Conservation (phyloP, 2,113 vertebrate genomes). For the Lota lota region DNA sequence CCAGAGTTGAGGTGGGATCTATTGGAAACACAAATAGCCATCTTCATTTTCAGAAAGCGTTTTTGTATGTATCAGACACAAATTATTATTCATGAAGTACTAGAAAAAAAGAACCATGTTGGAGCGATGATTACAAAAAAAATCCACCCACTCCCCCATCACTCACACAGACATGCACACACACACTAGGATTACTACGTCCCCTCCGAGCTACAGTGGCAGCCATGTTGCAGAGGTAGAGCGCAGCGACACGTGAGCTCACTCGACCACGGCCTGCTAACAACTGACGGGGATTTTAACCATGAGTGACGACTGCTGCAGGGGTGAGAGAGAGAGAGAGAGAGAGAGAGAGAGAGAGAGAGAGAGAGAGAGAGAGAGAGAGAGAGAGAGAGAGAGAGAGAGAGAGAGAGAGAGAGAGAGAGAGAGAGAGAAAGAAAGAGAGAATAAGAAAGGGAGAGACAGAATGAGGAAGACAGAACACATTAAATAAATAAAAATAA, state of each 20-base stretch:
- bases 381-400: not conserved
- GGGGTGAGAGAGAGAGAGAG: not conserved
- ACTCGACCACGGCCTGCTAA: slow-evolving; percentile 6
- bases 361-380: not conserved
- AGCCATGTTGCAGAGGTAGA: slow-evolving; percentile 5
- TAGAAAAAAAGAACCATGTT: too few species aligned
- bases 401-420: not conserved
- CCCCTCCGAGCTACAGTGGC: not conserved
- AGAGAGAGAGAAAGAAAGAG: not conserved
- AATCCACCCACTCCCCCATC: too few species aligned
- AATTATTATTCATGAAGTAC: too few species aligned
- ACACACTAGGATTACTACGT: too few species aligned
- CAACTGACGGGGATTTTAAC: slow-evolving; percentile 33
- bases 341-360: not conserved
- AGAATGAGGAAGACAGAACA: too few species aligned
- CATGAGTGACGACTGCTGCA: slow-evolving; percentile 30
- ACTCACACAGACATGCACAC: too few species aligned
- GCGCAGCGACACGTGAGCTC: slow-evolving; percentile 13
- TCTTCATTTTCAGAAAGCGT: too few species aligned
- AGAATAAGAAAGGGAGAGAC: not conserved
- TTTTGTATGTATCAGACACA: too few species aligned
- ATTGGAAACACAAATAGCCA: too few species aligned
- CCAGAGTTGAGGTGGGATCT: too few species aligned
- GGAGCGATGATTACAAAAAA: too few species aligned
- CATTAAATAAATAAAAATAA: too few species aligned